Percentiles rank a stretch among this genome's conserved stretches.
phyloP scores from a whole-genome alignment of 2,797 vertebrate species.

The Neosilurus hyrtlii region DNA sequence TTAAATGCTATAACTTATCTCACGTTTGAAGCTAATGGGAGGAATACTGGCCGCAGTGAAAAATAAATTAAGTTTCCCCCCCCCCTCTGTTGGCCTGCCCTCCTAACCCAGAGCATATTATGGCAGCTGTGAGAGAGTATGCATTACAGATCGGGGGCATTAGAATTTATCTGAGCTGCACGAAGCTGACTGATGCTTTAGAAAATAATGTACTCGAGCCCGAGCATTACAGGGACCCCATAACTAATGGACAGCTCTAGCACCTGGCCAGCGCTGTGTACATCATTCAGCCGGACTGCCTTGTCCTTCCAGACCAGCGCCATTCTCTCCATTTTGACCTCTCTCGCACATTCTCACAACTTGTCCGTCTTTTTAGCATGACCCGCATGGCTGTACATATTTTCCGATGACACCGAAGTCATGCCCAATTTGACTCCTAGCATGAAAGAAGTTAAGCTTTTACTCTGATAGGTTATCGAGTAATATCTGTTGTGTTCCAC shows the following conservation, averaged over 20 bases:
- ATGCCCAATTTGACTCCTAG: background rate
- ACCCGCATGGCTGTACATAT: background rate
- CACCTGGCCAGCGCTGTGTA: constrained; percentile 85
- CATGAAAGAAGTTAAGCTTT: constrained; percentile 10
- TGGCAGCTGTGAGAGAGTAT: constrained; percentile 82
- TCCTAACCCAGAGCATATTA: constrained; percentile 88
- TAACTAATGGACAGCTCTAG: constrained; percentile 92
- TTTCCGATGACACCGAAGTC: background rate
- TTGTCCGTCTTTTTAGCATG: background rate
- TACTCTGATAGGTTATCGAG: background rate
- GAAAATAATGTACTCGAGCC: constrained; percentile 95
- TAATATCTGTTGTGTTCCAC: background rate
- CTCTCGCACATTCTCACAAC: background rate
- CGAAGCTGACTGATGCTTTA: constrained; percentile 94
- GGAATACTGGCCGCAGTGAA: constrained; percentile 92
- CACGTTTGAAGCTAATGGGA: constrained; percentile 85
- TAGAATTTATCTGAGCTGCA: constrained; percentile 87
- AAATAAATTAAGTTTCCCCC: constrained; percentile 84
- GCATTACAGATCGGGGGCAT: constrained; percentile 88
- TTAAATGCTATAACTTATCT: constrained; percentile 84
- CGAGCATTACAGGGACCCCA: constrained; percentile 86
- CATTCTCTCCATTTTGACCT: background rate
- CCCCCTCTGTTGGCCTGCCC: constrained; percentile 75
- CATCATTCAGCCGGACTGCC: constrained; percentile 85
- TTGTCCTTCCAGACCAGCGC: constrained; percentile 53